Base-by-base conservation (phyloP, 2,888 invertebrate genomes). In the Latheticus oryzae region DNA sequence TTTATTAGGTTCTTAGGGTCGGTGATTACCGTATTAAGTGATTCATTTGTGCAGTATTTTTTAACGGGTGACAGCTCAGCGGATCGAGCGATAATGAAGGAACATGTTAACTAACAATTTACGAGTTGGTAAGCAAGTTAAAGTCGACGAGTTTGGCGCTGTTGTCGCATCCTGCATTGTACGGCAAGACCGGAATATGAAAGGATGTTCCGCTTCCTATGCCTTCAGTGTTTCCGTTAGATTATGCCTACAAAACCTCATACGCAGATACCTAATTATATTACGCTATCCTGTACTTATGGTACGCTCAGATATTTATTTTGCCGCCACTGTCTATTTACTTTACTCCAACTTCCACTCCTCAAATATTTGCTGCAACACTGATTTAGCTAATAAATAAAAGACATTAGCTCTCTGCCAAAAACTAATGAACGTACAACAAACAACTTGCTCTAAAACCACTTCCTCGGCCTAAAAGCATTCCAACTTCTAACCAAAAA, bases 141-240 rank as follows among this genome's bases (percentile, higher is more conserved):
- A 64, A 65, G 60, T 63, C 42, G 60, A 30, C 38, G 51, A 58
- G 54, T 58, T 57, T 52, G 58, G 53, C 48, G 42, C 60, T 58
- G 55, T 62, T 60, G 52, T 66, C 58, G 63, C 62, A 67, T 65
- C 63, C 63, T 63, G 62, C 65, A 65, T 66, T 66, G 60, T 65
- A 63, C 54, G 56, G 65, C 62, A 64, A 63, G 67, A 63, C 65
- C 67, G 66, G 66, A 67, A 59, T 67, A 60, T 63, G 63, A 66
- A 65, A 66, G 67, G 66, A 67, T 67, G 63, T 67, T 67, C 67
- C 65, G 67, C 62, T 67, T 67, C 67, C 67, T 67, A 63, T 61
- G 63, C 63, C 62, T 60, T 62, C 64, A 62, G 66, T 62, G 63
- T 65, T 65, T 67, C 67, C 67, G 63, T 50, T 63, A 67, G 65